Evolutionary conservation across 2,888 invertebrate genomes (phyloP), one percentile per base, ranked within the genome.

Genomic region (Ennomos fuscantarius): DNA sequence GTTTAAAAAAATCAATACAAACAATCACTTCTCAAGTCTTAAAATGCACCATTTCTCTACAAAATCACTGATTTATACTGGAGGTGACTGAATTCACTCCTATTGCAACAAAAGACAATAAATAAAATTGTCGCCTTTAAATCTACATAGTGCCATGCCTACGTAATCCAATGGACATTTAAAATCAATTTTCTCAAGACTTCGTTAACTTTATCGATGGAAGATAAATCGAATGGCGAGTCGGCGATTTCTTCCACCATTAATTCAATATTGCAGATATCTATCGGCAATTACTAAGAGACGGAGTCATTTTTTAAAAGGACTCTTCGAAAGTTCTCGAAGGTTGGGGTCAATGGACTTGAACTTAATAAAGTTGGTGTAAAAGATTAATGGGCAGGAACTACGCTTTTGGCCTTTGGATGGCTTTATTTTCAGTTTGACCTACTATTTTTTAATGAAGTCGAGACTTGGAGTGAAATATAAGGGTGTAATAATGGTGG

Each of bases 121-220:
- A 24, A 24, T 24, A 24, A 24, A 6, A 24, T 24, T 24, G 24
- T 24, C 24, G 6, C 24, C 6, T 48, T 50, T 41, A 24, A 47
- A 59, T 50, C 54, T 55, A 54, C 59, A 60, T 58, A 53, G 34
- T 48, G 34, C 36, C 46, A 56, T 62, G 37, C 36, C 36, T 40
- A 67, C 41, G 36, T 41, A 53, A 55, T 55, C 43, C 47, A 13
- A 48, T 54, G 61, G 58, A 64, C 74, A 71, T 79, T 79, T 73
- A 72, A 81, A 82, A 80, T 80, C 82, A 82, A 82, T 86, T 82
- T 78, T 71, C 65, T 43, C 64, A 52, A 49, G 69, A 79, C 69
- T 84, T 85, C 83, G 74, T 85, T 84, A 82, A 74, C 74, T 78
- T 81, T 84, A 85, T 84, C 84, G 69, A 60, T 54, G 39, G 51